Percentiles rank a stretch among this genome's conserved stretches.
phyloP scores from a whole-genome alignment of 1,140 invertebrate species.

The Lineus longissimus region DNA sequence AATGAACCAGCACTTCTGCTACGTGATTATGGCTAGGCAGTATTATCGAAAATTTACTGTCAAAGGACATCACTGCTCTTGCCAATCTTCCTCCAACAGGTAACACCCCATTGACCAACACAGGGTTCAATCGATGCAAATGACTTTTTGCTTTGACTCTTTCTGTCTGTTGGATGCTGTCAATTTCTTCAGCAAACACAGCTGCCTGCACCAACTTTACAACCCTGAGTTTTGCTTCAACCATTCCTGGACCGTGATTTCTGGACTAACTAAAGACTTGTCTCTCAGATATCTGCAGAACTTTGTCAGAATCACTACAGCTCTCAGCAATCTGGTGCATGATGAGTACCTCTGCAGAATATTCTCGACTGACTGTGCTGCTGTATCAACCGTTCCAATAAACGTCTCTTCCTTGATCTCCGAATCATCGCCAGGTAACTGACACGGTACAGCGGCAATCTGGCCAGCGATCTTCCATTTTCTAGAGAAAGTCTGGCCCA shows the following conservation, averaged over 20 bases:
- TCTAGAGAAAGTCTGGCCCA: background rate
- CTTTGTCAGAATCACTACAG: no score
- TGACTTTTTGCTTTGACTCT: background rate
- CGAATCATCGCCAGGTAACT: no score
- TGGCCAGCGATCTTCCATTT: background rate
- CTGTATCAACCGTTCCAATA: no score
- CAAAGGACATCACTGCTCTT: background rate
- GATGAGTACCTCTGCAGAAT: no score
- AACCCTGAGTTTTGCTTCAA: background rate
- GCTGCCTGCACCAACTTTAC: slow-evolving; percentile 7
- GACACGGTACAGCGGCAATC: no score
- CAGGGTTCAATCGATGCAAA: background rate
- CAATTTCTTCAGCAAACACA: slow-evolving; percentile 6
- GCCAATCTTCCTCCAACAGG: slow-evolving; percentile 4
- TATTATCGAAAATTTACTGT: slow-evolving; percentile 13
- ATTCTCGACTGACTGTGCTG: no score
- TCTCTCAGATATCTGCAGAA: no score
- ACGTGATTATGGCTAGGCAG: slow-evolving; percentile 12
- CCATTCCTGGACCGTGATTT: background rate
- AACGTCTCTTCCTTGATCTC: no score
- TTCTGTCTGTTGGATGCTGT: background rate
- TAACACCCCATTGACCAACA: slow-evolving; percentile 12
- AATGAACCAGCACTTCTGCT: background rate
- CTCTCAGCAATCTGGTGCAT: no score
- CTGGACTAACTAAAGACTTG: no score